A percentile compares a stretch with the other conserved stretches of the same genome.
phyloP scores from a whole-genome alignment of 2,888 invertebrate genomes.

The Dastarcus helophoroides region DNA sequence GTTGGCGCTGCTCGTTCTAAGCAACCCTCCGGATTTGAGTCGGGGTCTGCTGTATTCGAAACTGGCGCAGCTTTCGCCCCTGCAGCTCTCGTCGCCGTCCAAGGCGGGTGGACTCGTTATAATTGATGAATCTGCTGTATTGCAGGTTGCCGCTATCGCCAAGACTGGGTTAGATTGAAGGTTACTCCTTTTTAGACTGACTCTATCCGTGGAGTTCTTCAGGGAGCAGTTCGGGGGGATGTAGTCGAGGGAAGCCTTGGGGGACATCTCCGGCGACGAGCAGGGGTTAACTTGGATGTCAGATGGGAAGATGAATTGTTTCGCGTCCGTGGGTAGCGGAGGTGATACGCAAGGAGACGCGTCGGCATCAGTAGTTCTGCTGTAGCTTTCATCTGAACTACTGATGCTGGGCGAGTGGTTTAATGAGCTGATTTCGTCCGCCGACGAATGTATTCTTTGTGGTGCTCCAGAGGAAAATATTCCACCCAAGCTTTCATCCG shows the following conservation, averaged over 20 bases:
- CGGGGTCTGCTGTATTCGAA: constrained; percentile 47
- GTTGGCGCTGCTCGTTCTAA: constrained; percentile 29
- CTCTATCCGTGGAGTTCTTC: constrained; percentile 25
- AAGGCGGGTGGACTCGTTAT: constrained; percentile 45
- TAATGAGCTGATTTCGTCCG: constrained; percentile 70
- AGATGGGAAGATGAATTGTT: constrained; percentile 51
- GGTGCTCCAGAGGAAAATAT: constrained; percentile 29
- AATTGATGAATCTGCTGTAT: constrained; percentile 38
- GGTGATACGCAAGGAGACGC: constrained; percentile 44
- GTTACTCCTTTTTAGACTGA: constrained; percentile 28
- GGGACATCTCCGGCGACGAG: constrained; percentile 32
- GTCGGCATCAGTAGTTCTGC: constrained; percentile 65
- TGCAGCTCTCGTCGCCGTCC: constrained; percentile 51
- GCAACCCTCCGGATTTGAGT: constrained; percentile 30
- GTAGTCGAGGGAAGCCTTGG: constrained; percentile 40
- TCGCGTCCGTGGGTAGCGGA: constrained; percentile 36
- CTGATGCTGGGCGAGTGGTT: constrained; percentile 73
- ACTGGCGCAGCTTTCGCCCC: constrained; percentile 52
- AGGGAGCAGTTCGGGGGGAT: constrained; percentile 41
- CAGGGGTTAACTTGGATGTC: constrained; percentile 46
- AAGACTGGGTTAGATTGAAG: constrained; percentile 48
- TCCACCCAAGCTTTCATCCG: constrained; percentile 52
- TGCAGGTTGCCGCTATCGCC: constrained; percentile 37
- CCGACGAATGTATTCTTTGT: constrained; percentile 62
- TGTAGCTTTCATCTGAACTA: constrained; percentile 77